phyloP scores from a whole-genome alignment of 1,140 invertebrate genomes.

The Zaprionus camerounensis region DNA sequence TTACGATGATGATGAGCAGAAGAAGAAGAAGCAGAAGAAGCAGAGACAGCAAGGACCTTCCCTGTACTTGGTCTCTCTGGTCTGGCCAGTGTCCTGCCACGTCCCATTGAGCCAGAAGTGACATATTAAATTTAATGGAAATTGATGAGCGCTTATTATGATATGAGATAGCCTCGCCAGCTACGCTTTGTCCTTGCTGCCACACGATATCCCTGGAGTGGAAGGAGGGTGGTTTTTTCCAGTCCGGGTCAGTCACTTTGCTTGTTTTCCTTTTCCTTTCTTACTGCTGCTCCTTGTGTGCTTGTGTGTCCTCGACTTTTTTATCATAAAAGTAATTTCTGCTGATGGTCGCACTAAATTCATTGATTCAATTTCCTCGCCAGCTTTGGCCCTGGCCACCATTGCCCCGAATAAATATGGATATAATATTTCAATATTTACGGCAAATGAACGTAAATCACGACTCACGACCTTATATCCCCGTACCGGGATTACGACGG shows the following conservation, averaged over 20 bases:
- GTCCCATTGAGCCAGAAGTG: conserved; percentile 66
- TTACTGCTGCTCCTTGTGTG: conserved; percentile 12
- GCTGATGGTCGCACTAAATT: conserved; percentile 79
- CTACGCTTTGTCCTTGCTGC: conserved; percentile 11
- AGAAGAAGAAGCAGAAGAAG: neutral
- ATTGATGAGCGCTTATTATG: conserved; percentile 83
- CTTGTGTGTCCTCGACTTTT: conserved; percentile 61
- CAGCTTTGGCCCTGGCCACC: conserved; percentile 40
- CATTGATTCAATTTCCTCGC: conserved; percentile 78
- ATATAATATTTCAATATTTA: conserved; percentile 83
- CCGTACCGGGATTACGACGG: neutral
- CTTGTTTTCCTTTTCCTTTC: conserved; percentile 1
- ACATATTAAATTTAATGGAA: conserved; percentile 83
- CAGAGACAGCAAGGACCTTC: neutral
- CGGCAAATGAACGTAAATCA: conserved; percentile 68
- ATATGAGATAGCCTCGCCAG: conserved; percentile 71
- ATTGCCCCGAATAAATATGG: conserved; percentile 66
- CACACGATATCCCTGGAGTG: neutral
- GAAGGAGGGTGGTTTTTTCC: conserved; percentile 18
- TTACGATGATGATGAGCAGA: conserved; percentile 70
- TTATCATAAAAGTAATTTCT: conserved; percentile 81
- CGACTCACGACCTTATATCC: conserved; percentile 37
- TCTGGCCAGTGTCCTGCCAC: conserved; percentile 18
- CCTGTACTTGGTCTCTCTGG: neutral
- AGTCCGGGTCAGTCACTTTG: conserved; percentile 28